Base-by-base conservation (phyloP, 2,888 invertebrate genomes). In the Papilio demoleus region DNA sequence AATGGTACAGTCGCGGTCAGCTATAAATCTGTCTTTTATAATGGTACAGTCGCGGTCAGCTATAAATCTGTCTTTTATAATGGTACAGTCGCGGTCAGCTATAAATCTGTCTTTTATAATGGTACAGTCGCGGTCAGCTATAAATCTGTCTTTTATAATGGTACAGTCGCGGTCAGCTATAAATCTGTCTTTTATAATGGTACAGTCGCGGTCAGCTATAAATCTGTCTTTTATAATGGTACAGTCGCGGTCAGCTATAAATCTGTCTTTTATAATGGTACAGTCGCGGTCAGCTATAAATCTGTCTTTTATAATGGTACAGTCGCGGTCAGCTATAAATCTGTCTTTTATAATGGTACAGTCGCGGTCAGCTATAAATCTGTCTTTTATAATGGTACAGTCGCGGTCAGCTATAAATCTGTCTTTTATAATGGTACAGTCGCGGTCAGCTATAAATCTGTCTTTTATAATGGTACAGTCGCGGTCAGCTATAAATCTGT, bases 311-410 rank as follows among this genome's bases (percentile, higher is more conserved):
- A n/a, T n/a, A n/a, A n/a, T n/a, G n/a, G n/a, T n/a, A n/a, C 31
- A 31, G 31, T 31, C 31, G 31, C 31, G 6, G 31, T 31, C 31
- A 31, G 4, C 31, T 3, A 31, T 31, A 31, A 31, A 4, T 31
- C 6, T 4, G 31, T 31, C 31, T 31, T 3, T 31, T 47, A 47
- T n/a, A 47, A 22, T 47, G 11, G 9, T 47, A 22, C 47, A 47
- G 22, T 22, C 47, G 22, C 3, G 19, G 47, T 11, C 22, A n/a
- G 12, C 19, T 22, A 38, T 14, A 38, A n/a, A n/a, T n/a, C n/a
- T n/a, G n/a, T n/a, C n/a, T n/a, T n/a, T n/a, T n/a, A 22, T 34
- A 50, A 40, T 14, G 61, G 27, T 60, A 27, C 40, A 24, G 60
- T 61, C 1, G 12, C n/a, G 1, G 14, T 27, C 8, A 45, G n/a